Evolutionary conservation across 2,888 invertebrate genomes (phyloP).

Genomic region (Unio delphinus): DNA sequence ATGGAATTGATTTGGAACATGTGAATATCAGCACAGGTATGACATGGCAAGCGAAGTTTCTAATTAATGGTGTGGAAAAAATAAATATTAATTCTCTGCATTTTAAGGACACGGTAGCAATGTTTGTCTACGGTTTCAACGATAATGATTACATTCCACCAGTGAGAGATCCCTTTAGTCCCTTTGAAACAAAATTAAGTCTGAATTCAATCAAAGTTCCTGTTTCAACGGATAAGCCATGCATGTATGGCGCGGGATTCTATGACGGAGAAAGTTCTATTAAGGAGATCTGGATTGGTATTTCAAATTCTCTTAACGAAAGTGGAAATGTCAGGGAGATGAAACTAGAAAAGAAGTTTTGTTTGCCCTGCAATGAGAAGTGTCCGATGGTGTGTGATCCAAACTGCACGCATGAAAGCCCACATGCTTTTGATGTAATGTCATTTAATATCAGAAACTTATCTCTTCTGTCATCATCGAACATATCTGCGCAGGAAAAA

Average conservation of each 20-base stretch:
- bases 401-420: constrained; percentile 15
- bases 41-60: constrained; percentile 5
- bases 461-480: constrained; percentile 4
- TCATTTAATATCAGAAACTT: constrained; percentile 12
- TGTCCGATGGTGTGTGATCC: constrained; percentile 33
- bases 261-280: constrained; percentile 45
- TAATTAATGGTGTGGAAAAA: constrained; percentile 18
- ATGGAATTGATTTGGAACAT: too few species aligned
- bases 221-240: constrained; percentile 19
- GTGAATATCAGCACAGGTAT: too few species aligned
- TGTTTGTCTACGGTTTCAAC: constrained; percentile 30
- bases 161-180: constrained; percentile 33
- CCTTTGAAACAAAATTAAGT: constrained; percentile 33
- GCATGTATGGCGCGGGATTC: constrained; percentile 40
- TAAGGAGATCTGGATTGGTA: constrained; percentile 43
- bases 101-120: constrained; percentile 2
- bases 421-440: constrained; percentile 25
- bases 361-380: constrained; percentile 26
- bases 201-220: constrained; percentile 28
- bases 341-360: constrained; percentile 23
- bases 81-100: constrained; percentile 18
- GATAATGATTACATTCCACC: constrained; percentile 34
- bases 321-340: constrained; percentile 29
- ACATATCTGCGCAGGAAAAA: too few species aligned
- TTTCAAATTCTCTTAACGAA: constrained; percentile 27